Evolutionary conservation across 1,140 invertebrate species (phyloP).

Genomic region (Pseudomyrmex cubaensis): DNA sequence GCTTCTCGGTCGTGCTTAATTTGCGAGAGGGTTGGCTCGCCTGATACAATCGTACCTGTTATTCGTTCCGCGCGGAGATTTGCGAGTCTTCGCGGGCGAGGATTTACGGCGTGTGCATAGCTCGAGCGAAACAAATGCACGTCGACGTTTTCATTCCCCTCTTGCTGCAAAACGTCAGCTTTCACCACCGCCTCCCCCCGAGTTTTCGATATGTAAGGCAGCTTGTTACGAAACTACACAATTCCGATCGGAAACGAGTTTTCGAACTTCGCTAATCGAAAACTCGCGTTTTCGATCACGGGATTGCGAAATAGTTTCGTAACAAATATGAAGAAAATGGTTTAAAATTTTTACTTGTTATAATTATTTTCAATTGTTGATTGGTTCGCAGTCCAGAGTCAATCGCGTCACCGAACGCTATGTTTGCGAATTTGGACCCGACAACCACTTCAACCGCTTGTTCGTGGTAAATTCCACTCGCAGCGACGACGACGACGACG

Average conservation of each 20-base stretch:
- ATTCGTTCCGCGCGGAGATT: slow-evolving; percentile 41
- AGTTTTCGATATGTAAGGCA: slow-evolving; percentile 38
- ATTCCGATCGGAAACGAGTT: background rate
- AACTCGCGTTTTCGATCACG: too few species aligned
- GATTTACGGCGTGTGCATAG: slow-evolving; percentile 51
- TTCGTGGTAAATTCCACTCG: slow-evolving; percentile 17
- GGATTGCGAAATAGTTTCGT: too few species aligned
- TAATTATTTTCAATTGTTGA: too few species aligned
- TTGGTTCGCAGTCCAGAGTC: too few species aligned
- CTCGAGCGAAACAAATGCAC: slow-evolving; percentile 55
- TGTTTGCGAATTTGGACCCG: slow-evolving; percentile 19
- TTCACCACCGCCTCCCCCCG: background rate
- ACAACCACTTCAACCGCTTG: slow-evolving; percentile 23
- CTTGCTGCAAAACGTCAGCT: slow-evolving; percentile 43
- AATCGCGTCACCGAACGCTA: background rate
- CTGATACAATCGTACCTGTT: slow-evolving; percentile 57
- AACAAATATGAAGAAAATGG: too few species aligned
- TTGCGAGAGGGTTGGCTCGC: slow-evolving; percentile 43
- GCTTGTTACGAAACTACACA: background rate
- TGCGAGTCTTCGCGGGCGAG: slow-evolving; percentile 43
- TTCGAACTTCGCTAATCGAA: too few species aligned
- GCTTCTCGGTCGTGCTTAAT: slow-evolving; percentile 51
- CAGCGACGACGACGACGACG: background rate
- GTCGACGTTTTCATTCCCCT: slow-evolving; percentile 59
- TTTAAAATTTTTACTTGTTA: too few species aligned